phyloP scores from a whole-genome alignment of 92 coral and sea anemone species.

The Phenganax subtilis region DNA sequence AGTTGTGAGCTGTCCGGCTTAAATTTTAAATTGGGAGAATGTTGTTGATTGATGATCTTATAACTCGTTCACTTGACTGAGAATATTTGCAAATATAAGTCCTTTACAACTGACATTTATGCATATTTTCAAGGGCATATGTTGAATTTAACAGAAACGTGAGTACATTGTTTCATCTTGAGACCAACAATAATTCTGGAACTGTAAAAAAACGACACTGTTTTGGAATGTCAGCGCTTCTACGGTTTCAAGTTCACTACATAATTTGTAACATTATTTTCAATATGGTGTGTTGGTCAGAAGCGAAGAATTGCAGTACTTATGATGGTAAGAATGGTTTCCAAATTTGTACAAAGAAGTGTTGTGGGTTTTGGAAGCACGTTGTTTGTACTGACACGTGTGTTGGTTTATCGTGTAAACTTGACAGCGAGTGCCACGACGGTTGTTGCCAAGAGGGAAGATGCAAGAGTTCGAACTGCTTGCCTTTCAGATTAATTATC shows the following conservation, averaged over 20 bases:
- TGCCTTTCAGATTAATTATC: conserved; percentile 16
- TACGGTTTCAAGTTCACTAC: neutral
- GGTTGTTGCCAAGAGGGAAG: conserved; percentile 30
- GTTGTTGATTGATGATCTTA: neutral
- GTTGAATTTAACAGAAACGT: neutral
- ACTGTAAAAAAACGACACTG: neutral
- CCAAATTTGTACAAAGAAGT: conserved; percentile 8
- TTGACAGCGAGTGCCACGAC: conserved; percentile 6
- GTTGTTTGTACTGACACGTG: conserved; percentile 2
- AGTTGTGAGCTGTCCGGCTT: no score
- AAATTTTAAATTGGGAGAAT: no score
- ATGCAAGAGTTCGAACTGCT: conserved; percentile 16
- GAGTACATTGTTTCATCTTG: neutral
- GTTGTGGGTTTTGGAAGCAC: conserved; percentile 16
- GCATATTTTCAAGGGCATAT: neutral
- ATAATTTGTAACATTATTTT: neutral
- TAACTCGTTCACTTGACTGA: neutral
- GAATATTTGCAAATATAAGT: neutral
- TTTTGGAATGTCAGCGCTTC: neutral
- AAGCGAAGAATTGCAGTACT: conserved; percentile 13
- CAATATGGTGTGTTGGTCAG: neutral
- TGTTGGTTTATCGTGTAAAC: conserved; percentile 21
- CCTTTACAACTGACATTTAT: neutral
- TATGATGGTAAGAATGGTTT: neutral
- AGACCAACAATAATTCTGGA: neutral